Percentiles rank a stretch among this genome's conserved stretches.
Evolutionary conservation across 2,888 invertebrate genomes (phyloP).

Genomic region (Acanthosepion pharaonis): DNA sequence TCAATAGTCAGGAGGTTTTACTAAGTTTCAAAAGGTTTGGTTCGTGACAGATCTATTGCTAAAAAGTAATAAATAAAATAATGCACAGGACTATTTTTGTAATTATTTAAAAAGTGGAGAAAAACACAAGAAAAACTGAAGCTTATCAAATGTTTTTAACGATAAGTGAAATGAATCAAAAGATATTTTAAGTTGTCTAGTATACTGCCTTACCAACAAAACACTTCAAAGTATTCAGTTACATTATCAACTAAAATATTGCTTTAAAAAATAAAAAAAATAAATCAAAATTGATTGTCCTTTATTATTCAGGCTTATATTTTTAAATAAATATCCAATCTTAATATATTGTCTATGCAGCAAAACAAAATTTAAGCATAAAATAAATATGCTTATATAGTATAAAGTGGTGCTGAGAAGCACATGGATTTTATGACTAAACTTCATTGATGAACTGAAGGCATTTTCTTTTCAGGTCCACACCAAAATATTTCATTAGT

Average conservation of each 20-base stretch:
- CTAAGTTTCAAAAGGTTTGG: not conserved
- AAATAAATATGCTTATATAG: no score
- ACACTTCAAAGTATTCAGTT: not conserved
- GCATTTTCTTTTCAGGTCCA: not conserved
- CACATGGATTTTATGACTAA: not conserved
- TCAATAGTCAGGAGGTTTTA: not conserved
- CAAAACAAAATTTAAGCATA: no score
- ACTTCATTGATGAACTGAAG: not conserved
- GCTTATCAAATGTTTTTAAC: not conserved
- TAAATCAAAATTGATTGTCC: not conserved
- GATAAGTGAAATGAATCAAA: not conserved
- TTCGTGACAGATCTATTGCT: not conserved
- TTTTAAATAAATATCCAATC: no score
- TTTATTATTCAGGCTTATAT: not conserved
- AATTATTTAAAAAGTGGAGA: no score
- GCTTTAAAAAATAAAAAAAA: not conserved
- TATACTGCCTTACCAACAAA: no score
- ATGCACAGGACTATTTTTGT: no score
- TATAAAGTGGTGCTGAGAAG: no score
- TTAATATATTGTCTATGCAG: no score
- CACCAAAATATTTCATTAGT: no score
- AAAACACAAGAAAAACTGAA: not conserved
- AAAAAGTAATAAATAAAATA: no score
- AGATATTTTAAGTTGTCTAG: not conserved
- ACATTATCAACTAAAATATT: not conserved